Evolutionary conservation across 1,140 invertebrate genomes (phyloP).

Genomic region (Adoxophyes honmai): DNA sequence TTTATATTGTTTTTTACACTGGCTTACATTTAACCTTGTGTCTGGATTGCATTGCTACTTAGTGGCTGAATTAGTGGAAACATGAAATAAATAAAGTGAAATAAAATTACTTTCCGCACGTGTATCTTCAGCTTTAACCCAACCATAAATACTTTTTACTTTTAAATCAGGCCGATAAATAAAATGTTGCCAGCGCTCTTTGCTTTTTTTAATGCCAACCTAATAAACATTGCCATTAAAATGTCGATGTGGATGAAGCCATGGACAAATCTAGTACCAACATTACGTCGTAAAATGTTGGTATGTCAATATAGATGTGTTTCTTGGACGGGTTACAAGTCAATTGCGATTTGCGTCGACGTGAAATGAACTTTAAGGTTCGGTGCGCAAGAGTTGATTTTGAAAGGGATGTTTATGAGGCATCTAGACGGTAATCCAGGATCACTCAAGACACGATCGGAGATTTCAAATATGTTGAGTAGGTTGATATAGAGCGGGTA

Average conservation of each 20-base stretch:
- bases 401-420: slow-evolving; percentile 7
- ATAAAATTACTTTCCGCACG: too few relatives aligned
- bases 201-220: slow-evolving; percentile 1
- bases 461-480: slow-evolving; percentile 27
- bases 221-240: slow-evolving; percentile 6
- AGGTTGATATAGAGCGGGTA: background rate
- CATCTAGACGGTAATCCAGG: slow-evolving; percentile 40
- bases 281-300: slow-evolving; percentile 31
- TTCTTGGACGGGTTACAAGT: slow-evolving; percentile 16
- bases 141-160: too few relatives aligned
- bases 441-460: slow-evolving; percentile 39
- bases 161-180: background rate
- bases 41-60: too few relatives aligned
- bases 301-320: slow-evolving; percentile 37
- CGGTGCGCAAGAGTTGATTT: slow-evolving; percentile 1
- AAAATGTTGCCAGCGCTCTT: background rate
- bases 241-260: background rate
- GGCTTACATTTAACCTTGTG: too few relatives aligned
- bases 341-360: slow-evolving; percentile 1
- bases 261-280: slow-evolving; percentile 24
- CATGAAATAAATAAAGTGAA: too few relatives aligned
- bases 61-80: too few relatives aligned
- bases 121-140: too few relatives aligned
- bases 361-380: slow-evolving; percentile 19
- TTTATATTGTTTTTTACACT: too few relatives aligned